A percentile compares a stretch with the other conserved stretches of the same genome.
Evolutionary conservation across 2,888 invertebrate genomes (phyloP).

Genomic region (Sarcophaga rosellei): DNA sequence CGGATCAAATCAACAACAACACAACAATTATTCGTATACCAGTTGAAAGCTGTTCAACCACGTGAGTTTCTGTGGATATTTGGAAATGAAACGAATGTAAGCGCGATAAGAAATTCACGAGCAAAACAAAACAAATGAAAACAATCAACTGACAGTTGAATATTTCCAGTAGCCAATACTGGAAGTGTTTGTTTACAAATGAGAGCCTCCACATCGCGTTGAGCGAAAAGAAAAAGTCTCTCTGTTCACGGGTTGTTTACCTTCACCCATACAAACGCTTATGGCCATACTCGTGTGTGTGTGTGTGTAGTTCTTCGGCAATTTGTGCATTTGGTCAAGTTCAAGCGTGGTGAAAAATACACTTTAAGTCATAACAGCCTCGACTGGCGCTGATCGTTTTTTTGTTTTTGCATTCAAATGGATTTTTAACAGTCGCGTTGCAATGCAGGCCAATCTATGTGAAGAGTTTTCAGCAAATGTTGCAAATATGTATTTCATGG

Average conservation of each 20-base stretch:
- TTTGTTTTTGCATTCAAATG: neutral
- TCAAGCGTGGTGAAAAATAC: constrained; percentile 74
- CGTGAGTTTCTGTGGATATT: constrained; percentile 44
- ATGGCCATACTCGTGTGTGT: neutral
- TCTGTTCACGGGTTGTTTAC: constrained; percentile 46
- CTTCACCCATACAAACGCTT: constrained; percentile 37
- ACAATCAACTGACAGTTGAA: constrained; percentile 18
- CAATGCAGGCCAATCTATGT: neutral
- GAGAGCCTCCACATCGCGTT: constrained; percentile 28
- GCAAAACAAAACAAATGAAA: constrained; percentile 38
- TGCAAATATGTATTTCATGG: neutral
- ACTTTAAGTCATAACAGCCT: constrained; percentile 31
- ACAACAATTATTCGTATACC: constrained; percentile 10
- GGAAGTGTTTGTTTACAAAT: constrained; percentile 67
- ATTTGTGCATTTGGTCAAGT: constrained; percentile 78
- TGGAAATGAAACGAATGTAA: constrained; percentile 1
- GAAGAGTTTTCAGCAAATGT: constrained; percentile 10
- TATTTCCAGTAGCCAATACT: constrained; percentile 61
- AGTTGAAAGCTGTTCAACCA: constrained; percentile 27
- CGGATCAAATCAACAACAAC: constrained; percentile 55
- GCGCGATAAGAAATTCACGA: constrained; percentile 13
- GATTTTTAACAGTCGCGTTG: constrained; percentile 12
- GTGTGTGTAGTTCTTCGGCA: constrained; percentile 71
- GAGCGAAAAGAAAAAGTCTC: constrained; percentile 16
- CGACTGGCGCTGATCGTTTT: neutral